Evolutionary conservation across 2,888 invertebrate genomes (phyloP).

Genomic region (Acanthosepion pharaonis): DNA sequence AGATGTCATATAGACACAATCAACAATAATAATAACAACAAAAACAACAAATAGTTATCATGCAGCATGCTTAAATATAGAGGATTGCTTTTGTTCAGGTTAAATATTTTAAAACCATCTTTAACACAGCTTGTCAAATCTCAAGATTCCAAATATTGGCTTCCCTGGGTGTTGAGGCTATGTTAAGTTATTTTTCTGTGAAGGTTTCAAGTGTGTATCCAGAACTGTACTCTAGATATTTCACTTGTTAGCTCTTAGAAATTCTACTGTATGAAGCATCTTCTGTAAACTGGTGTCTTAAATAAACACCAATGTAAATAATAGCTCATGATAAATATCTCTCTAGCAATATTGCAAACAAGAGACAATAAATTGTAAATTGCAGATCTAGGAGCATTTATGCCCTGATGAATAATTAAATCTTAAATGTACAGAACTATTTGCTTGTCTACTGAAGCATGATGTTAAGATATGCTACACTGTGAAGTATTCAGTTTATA

Average conservation of each 20-base stretch:
- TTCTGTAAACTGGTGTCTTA: background rate
- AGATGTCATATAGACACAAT: background rate
- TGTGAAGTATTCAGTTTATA: background rate
- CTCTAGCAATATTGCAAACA: background rate
- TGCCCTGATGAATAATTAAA: background rate
- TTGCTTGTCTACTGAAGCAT: background rate
- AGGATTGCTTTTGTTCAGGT: background rate
- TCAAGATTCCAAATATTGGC: slow-evolving; percentile 33
- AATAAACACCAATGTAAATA: background rate
- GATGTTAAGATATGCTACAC: background rate
- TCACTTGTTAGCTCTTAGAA: background rate
- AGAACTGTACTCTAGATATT: no score
- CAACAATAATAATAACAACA: background rate
- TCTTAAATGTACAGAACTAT: background rate
- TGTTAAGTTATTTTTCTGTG: background rate
- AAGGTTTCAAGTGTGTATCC: background rate
- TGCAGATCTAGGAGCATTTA: background rate
- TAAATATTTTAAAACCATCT: background rate
- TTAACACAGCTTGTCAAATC: background rate
- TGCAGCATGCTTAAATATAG: background rate
- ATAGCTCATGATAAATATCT: background rate
- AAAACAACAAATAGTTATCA: background rate
- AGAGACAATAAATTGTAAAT: background rate
- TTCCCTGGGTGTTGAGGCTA: background rate
- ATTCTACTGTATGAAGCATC: background rate